phyloP scores from a whole-genome alignment of 2,113 vertebrate genomes.

The Capra hircus region DNA sequence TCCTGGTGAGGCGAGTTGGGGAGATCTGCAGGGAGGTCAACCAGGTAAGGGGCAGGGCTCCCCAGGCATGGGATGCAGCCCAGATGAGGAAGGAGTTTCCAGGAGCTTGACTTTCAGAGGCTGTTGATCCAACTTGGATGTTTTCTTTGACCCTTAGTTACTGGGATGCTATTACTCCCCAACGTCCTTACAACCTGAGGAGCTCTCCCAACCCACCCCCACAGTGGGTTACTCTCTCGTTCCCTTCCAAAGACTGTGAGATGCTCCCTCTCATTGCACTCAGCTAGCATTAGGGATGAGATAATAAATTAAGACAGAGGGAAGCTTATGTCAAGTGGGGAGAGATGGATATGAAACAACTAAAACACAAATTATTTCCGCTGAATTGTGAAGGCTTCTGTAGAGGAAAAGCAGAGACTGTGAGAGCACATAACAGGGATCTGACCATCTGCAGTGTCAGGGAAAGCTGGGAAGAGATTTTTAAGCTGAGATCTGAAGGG shows the following conservation, averaged over 20 bases:
- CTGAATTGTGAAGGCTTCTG: not conserved
- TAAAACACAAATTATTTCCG: not conserved
- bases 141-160: not conserved
- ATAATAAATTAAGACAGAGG: not conserved
- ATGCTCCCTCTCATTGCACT: not conserved
- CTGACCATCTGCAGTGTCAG: not conserved
- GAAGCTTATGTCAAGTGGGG: not conserved
- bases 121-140: not conserved
- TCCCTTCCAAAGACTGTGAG: not conserved
- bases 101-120: not conserved
- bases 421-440: not conserved
- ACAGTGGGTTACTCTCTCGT: not conserved
- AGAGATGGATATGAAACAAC: not conserved
- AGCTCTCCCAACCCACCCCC: not conserved
- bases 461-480: not conserved
- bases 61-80: not conserved
- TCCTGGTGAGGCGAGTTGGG: conserved; percentile 90
- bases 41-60: conserved; percentile 84
- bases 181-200: not conserved
- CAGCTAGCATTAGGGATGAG: not conserved
- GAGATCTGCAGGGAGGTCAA: conserved; percentile 96
- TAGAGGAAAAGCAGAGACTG: not conserved
- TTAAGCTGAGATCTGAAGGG: not conserved
- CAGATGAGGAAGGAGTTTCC: not conserved
- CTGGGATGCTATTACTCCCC: not conserved